Evolutionary conservation across 2,113 vertebrate genomes (phyloP), one percentile per base, ranked within the genome.

Genomic region (Anarhynchus alexandrinus): DNA sequence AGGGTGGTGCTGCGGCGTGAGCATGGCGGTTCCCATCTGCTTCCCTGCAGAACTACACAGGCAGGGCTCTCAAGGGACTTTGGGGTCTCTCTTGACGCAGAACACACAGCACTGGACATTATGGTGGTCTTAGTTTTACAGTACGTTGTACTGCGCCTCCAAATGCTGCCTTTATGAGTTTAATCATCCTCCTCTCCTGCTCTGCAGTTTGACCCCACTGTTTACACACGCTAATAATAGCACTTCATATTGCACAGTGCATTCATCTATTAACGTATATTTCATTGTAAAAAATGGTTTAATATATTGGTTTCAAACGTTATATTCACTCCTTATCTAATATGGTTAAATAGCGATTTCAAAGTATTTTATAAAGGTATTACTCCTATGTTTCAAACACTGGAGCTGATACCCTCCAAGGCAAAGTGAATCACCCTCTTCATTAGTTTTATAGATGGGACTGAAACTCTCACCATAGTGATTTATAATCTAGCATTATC

Each of bases 121-220:
- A 16, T 0, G 1, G 22, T 6, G 76, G 18, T 30, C 25, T 72
- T 8, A 38, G 34, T 42, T 72, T 67, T 61, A 22, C 6, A 10
- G 21, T 6, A 10, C 3, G 0, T 9, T 2, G 3, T 34, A 19
- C 6, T 54, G 23, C 1, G 5, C 15, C 17, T 62, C 42, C 38
- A 54, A 42, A 86, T 0, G 0, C 5, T 29, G 11, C 16, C 19
- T 17, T 27, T 36, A 38, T 19, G 47, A 34, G 13, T 69, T 61
- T 20, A 29, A 38, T n/a, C 47, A 40, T 42, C 16, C 15, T 40
- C 12, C 3, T 40, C 17, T 73, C 22, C 23, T 85, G 10, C 64
- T 66, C 8, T 42, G 34, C 19, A 59, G 22, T 57, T 29, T 73
- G 22, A 66, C 14, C 10, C 9, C 13, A 7, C 3, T 8, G 12